Conservation (phyloP, 1,140 invertebrate genomes). For the Stegodyphus mimosarum region DNA sequence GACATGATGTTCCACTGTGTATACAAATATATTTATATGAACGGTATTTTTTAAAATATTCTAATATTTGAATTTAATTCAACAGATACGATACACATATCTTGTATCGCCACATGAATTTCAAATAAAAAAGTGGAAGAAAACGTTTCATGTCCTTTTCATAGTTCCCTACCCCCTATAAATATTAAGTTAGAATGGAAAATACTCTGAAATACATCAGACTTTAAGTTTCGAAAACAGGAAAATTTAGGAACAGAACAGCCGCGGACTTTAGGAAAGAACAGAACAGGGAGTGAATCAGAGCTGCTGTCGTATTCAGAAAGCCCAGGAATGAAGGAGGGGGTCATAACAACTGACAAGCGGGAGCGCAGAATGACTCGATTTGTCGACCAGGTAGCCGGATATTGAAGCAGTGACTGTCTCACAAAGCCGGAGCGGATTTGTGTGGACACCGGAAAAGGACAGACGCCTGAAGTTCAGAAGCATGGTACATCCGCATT, state of each 20-base stretch:
- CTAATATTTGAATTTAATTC: no score
- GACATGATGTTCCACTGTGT: no score
- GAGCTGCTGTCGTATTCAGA: no score
- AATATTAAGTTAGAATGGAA: no score
- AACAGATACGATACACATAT: background rate
- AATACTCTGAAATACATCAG: no score
- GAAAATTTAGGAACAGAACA: no score
- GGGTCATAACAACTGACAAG: conserved; percentile 22
- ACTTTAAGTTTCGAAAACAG: no score
- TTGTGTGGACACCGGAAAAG: conserved; percentile 39
- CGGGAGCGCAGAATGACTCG: conserved; percentile 39
- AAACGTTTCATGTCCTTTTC: background rate
- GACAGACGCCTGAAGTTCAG: conserved; percentile 32
- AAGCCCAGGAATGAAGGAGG: background rate
- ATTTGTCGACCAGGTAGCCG: conserved; percentile 44
- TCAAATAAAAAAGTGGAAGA: background rate
- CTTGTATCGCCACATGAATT: background rate
- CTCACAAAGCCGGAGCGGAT: conserved; percentile 18
- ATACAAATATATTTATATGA: no score
- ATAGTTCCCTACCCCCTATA: no score
- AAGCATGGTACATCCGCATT: background rate
- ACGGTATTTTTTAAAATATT: no score
- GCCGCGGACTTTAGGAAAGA: no score
- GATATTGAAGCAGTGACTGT: conserved; percentile 54
- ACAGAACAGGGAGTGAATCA: no score